A percentile compares a stretch with the other conserved stretches of the same genome.
phyloP scores from a whole-genome alignment of 2,888 invertebrate species.

The Nesidiocoris tenuis region DNA sequence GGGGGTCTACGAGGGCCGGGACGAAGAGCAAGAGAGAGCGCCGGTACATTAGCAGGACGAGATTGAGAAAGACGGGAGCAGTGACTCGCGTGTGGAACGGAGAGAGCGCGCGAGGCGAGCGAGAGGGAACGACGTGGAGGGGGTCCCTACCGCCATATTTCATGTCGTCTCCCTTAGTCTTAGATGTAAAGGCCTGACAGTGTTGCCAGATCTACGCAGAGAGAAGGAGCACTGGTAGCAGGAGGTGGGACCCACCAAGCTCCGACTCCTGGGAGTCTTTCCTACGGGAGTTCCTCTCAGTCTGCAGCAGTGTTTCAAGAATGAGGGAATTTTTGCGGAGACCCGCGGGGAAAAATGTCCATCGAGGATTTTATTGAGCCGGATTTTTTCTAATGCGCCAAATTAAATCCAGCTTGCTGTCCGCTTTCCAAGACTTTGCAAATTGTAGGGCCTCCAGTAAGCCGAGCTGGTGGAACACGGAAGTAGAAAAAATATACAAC shows the following conservation, averaged over 20 bases:
- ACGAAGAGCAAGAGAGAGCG: neutral
- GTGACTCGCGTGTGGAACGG: neutral
- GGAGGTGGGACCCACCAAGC: neutral
- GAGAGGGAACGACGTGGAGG: neutral
- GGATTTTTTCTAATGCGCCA: too few relatives aligned
- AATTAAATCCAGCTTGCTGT: too few relatives aligned
- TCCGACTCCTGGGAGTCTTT: neutral
- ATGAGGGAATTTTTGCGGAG: neutral
- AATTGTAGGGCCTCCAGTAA: too few relatives aligned
- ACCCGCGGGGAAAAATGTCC: too few relatives aligned
- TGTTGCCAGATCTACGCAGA: slow-evolving; percentile 41
- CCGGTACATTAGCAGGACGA: neutral
- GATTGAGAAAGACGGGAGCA: neutral
- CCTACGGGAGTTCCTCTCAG: slow-evolving; percentile 2
- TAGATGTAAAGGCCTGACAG: slow-evolving; percentile 41
- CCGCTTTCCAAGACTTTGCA: too few relatives aligned
- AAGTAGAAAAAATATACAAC: too few relatives aligned
- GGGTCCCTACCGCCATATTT: slow-evolving; percentile 44
- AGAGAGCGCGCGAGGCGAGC: neutral
- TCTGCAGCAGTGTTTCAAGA: neutral
- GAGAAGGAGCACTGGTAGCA: neutral
- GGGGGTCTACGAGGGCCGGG: neutral
- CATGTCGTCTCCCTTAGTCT: slow-evolving; percentile 44
- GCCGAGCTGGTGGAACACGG: too few relatives aligned
- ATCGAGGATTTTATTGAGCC: too few relatives aligned